Percentiles rank a stretch among this genome's conserved stretches.
Evolutionary conservation across 2,113 vertebrate species (phyloP).

Genomic region (Orycteropus afer): DNA sequence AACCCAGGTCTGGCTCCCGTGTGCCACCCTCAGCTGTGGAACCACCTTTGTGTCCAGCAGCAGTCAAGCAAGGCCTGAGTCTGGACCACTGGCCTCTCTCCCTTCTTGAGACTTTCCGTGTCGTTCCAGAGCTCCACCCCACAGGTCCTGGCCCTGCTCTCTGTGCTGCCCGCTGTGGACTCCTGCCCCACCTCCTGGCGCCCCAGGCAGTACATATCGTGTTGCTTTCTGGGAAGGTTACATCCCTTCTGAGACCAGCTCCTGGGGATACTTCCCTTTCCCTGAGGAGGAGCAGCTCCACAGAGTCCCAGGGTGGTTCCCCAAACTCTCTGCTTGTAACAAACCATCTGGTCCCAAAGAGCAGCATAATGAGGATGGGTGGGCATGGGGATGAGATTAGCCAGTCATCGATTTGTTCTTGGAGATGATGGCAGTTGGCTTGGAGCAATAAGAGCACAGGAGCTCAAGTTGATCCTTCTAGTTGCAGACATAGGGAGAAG

Average conservation of each 20-base stretch:
- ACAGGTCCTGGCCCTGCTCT: not conserved
- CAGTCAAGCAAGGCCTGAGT: not conserved
- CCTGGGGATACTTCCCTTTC: not conserved
- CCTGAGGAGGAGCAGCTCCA: not conserved
- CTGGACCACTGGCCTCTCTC: not conserved
- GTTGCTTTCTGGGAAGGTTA: not conserved
- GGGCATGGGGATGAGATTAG: fast-evolving
- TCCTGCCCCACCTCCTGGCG: not conserved
- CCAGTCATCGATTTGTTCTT: not conserved
- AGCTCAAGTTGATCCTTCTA: not conserved
- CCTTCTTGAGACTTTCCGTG: not conserved
- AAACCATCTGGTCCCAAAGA: not conserved
- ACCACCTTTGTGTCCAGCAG: not conserved
- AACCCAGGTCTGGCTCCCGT: not conserved
- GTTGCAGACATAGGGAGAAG: not conserved
- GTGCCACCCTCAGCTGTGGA: not conserved
- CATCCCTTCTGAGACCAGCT: not conserved
- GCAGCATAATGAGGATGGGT: not conserved
- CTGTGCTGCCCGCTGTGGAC: not conserved
- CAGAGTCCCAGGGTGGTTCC: not conserved
- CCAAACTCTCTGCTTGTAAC: not conserved
- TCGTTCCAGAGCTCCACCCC: not conserved
- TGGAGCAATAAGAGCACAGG: not conserved
- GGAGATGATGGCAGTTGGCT: not conserved
- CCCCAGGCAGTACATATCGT: not conserved